A percentile compares a stretch with the other conserved stretches of the same genome.
Conservation (phyloP, 2,113 vertebrate genomes). For the Burhinus bistriatus region DNA sequence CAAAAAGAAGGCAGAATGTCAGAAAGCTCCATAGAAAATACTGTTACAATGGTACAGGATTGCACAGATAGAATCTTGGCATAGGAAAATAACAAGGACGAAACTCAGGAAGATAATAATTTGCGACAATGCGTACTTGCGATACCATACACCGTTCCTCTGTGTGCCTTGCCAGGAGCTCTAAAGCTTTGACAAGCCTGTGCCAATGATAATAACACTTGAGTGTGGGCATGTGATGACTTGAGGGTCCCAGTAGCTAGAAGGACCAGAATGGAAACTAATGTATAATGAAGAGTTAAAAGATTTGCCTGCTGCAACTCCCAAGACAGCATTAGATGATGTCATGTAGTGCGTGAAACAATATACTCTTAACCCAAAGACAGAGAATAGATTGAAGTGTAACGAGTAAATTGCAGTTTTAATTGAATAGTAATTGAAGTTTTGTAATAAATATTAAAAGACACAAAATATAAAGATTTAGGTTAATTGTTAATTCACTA, state of each 20-base stretch:
- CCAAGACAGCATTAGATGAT: background rate
- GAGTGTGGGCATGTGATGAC: background rate
- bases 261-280: background rate
- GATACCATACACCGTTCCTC: background rate
- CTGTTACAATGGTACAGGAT: background rate
- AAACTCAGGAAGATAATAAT: background rate
- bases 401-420: background rate
- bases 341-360: background rate
- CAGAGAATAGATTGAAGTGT: background rate
- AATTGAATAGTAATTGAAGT: background rate
- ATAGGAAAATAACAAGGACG: background rate
- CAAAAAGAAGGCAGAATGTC: background rate
- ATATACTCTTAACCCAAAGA: background rate
- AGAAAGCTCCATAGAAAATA: background rate
- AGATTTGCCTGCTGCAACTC: background rate
- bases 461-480: background rate
- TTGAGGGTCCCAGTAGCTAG: background rate
- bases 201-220: background rate
- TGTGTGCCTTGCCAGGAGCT: background rate
- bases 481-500: background rate
- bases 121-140: background rate
- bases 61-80: background rate
- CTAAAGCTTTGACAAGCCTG: background rate
- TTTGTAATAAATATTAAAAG: background rate
- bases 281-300: slow-evolving; percentile 26